phyloP scores from a whole-genome alignment of 23 tunicate genomes.

The Trididemnum clinides region DNA sequence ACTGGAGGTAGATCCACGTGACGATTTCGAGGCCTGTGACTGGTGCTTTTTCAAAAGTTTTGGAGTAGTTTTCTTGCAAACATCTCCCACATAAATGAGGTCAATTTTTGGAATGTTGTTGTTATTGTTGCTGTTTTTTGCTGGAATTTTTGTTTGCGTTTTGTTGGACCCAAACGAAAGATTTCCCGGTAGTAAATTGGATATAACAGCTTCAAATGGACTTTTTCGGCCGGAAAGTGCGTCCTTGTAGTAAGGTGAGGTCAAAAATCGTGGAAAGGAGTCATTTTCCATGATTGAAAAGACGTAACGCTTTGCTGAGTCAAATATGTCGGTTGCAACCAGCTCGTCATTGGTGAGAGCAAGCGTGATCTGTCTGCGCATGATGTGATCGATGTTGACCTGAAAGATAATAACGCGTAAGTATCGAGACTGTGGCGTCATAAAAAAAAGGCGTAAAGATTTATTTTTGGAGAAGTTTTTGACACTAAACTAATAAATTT shows the following conservation, averaged over 20 bases:
- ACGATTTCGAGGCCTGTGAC: too few relatives aligned
- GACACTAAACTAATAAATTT: too few relatives aligned
- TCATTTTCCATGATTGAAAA: conserved; percentile 87
- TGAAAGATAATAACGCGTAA: neutral
- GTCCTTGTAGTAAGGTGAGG: conserved; percentile 51
- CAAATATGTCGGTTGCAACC: conserved; percentile 42
- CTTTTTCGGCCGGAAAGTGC: neutral
- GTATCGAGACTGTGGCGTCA: too few relatives aligned
- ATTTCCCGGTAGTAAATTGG: conserved; percentile 33
- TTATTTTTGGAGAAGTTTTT: too few relatives aligned
- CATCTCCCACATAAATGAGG: neutral
- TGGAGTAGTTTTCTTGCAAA: too few relatives aligned
- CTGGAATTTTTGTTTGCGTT: neutral
- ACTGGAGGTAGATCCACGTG: too few relatives aligned
- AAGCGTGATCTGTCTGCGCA: conserved; percentile 48
- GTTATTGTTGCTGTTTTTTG: conserved; percentile 30
- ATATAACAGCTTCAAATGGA: conserved; percentile 23
- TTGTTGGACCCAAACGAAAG: neutral
- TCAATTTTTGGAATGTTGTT: conserved; percentile 15
- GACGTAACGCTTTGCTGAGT: conserved; percentile 66
- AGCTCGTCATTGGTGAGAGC: conserved; percentile 32
- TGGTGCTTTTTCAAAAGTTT: too few relatives aligned
- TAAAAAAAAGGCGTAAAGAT: too few relatives aligned
- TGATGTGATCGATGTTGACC: conserved; percentile 70
- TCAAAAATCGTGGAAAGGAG: conserved; percentile 76